Evolutionary conservation across 2,113 vertebrate species (phyloP), one percentile per base, ranked within the genome.

Genomic region (Neogobius melanostomus): DNA sequence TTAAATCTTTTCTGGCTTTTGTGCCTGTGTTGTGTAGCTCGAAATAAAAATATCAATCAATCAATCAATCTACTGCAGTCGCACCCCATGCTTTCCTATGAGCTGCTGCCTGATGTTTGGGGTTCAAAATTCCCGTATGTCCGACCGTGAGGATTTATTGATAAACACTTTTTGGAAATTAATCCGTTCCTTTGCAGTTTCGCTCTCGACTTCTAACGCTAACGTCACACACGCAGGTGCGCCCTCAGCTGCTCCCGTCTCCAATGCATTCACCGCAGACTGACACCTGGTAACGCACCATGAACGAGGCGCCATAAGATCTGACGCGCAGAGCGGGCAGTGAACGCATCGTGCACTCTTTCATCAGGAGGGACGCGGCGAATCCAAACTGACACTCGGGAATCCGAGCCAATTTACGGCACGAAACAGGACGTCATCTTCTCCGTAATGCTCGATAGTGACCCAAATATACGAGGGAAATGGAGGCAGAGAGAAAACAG

Each of bases 281-380:
- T 61, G 59, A 45, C 57, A 60, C 57, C 36, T 43, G 28, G 6
- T 60, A 60, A 60, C 57, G 57, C 57, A 7, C 6, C 57, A 12
- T 60, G 57, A 61, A 61, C 15, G 59, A n/a, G 15, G 6, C 57
- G 57, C 59, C 10, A 8, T 8, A 1, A 14, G 56, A 44, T 61
- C 42, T 61, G 59, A 45, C 59, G 15, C 14, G 15, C 42, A 3
- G 59, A n/a, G 59, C 14, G 7, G 57, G 12, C 59, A 45, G 59
- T 15, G 42, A 61, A 61, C 42, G 59, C 59, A 60, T 47, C 10
- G 45, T 70, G 47, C 74, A 52, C 75, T 46, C 74, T 82, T 82
- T 71, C 78, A 86, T 87, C 85, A 70, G 45, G 47, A 15, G 45
- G 59, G 16, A 69, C 74, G 80, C 74, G 76, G 77, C 80, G 79